phyloP scores from a whole-genome alignment of 2,797 vertebrate species.

The Pogoniulus pusillus region DNA sequence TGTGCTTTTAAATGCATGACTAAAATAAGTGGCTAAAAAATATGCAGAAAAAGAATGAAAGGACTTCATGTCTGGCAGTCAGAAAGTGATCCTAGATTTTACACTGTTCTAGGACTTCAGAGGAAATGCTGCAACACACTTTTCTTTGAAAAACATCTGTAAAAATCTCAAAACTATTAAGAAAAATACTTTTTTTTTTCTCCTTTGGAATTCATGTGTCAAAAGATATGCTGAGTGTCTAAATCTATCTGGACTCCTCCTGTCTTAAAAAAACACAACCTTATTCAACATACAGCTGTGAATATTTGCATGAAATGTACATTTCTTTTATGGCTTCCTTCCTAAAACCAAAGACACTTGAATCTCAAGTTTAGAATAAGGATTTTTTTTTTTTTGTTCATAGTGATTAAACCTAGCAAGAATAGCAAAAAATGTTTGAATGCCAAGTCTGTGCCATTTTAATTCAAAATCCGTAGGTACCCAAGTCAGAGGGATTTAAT shows the following conservation, averaged over 20 bases:
- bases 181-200: neutral
- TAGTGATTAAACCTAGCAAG: neutral
- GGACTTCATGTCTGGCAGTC: neutral
- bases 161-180: neutral
- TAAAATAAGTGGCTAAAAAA: neutral
- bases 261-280: neutral
- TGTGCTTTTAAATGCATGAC: neutral
- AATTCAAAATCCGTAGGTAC: neutral
- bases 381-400: neutral
- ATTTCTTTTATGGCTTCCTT: neutral
- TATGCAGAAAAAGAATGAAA: neutral
- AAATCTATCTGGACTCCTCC: neutral
- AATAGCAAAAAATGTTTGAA: neutral
- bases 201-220: neutral
- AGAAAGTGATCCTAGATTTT: neutral
- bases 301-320: neutral
- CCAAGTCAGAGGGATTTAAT: neutral
- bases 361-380: neutral
- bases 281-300: constrained; percentile 3
- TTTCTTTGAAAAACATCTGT: neutral
- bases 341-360: constrained; percentile 3
- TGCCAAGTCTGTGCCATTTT: neutral
- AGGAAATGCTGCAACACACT: neutral
- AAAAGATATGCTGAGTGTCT: neutral
- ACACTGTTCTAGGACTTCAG: neutral